These are phyloP conservation scores for Bruchidius siliquastri DNA, from an alignment of 2,888 invertebrate species.

Conservation along the genomic window DNA sequence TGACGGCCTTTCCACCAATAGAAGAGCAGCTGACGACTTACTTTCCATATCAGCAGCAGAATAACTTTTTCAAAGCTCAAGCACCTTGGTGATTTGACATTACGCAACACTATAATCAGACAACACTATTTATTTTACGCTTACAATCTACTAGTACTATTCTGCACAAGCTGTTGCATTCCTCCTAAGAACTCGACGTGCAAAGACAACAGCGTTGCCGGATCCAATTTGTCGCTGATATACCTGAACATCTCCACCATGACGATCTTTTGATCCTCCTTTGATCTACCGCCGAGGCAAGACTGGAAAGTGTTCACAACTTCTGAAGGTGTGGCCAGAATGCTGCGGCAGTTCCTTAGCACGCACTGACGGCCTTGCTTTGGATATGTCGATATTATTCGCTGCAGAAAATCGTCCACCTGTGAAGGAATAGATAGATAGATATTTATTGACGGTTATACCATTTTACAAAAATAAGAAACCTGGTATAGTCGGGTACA, in stretches of 20 bases:
- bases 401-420: background rate
- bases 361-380: background rate
- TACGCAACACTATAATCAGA: background rate
- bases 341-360: conserved; percentile 4
- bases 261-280: conserved; percentile 15
- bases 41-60: too few relatives aligned
- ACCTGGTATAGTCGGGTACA: too few relatives aligned
- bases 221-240: conserved; percentile 20
- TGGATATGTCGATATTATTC: background rate
- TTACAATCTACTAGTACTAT: conserved; percentile 1
- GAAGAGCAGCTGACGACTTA: too few relatives aligned
- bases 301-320: conserved; percentile 13
- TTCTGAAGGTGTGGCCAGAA: conserved; percentile 5
- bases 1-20: too few relatives aligned
- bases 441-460: too few relatives aligned
- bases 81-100: background rate
- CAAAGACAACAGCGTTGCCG: conserved; percentile 19
- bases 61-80: too few relatives aligned
- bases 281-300: conserved; percentile 10
- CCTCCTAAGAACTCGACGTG: conserved; percentile 21
- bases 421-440: background rate
- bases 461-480: too few relatives aligned
- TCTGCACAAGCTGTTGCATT: conserved; percentile 12
- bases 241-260: conserved; percentile 26
- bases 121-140: background rate